A percentile compares a stretch with the other conserved stretches of the same genome.
Evolutionary conservation across 2,797 vertebrate species (phyloP).

Genomic region (Ibycter americanus): DNA sequence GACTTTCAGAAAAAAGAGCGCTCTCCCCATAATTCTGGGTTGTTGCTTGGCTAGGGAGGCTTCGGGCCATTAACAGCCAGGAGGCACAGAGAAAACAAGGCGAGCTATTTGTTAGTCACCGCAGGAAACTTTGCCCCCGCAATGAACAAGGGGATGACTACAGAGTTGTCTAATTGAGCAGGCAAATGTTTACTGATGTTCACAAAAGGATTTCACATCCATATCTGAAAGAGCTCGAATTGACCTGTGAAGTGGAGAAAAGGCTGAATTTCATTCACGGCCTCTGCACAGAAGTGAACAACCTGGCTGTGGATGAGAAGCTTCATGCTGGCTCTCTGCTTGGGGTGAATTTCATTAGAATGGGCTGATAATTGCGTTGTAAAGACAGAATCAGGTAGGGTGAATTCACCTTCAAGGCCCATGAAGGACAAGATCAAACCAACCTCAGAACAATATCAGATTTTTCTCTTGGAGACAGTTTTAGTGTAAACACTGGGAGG

Average conservation of each 20-base stretch:
- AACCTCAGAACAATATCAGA: background rate
- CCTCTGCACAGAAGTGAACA: background rate
- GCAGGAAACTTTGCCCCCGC: background rate
- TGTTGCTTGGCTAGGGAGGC: background rate
- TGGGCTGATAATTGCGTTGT: background rate
- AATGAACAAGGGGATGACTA: background rate
- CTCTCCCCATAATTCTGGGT: background rate
- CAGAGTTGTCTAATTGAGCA: background rate
- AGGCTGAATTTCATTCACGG: background rate
- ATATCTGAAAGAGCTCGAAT: background rate
- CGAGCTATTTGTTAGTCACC: background rate
- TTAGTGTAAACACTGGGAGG: background rate
- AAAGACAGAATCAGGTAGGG: background rate
- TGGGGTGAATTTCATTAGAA: background rate
- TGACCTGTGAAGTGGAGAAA: background rate
- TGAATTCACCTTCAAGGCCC: background rate
- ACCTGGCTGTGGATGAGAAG: background rate
- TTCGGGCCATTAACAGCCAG: background rate
- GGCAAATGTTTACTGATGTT: background rate
- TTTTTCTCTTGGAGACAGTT: background rate
- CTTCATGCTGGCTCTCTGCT: background rate
- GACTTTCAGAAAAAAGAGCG: background rate
- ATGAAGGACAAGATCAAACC: background rate
- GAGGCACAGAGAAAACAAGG: background rate
- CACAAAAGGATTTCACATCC: background rate